Percentiles rank a stretch among this genome's conserved stretches.
These are phyloP conservation scores for Melanostoma scalare DNA, from an alignment of 2,888 invertebrate species.

Conservation along the genomic window DNA sequence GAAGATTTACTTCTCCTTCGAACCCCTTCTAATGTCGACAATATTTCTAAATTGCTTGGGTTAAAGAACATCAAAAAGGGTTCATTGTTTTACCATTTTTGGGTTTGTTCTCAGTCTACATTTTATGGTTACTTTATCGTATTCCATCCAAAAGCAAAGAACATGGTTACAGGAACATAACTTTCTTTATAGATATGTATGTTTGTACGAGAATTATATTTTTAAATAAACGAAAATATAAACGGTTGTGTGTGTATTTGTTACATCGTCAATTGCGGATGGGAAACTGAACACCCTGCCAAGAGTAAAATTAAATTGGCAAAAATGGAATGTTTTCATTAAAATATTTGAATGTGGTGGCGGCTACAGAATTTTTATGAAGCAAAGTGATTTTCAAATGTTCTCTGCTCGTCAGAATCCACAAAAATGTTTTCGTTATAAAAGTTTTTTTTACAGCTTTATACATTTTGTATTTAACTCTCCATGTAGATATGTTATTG, in stretches of 20 bases:
- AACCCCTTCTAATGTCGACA: constrained; percentile 15
- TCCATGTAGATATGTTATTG: neutral
- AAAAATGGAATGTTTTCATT: constrained; percentile 69
- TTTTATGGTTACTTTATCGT: constrained; percentile 58
- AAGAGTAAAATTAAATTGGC: constrained; percentile 60
- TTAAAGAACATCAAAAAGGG: constrained; percentile 48
- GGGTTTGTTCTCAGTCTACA: constrained; percentile 47
- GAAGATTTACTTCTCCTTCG: constrained; percentile 30
- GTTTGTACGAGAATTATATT: neutral
- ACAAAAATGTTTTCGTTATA: constrained; percentile 56
- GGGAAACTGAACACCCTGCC: constrained; percentile 20
- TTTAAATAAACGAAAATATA: constrained; percentile 25
- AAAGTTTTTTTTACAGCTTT: constrained; percentile 39
- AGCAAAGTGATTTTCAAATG: constrained; percentile 56
- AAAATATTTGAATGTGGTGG: constrained; percentile 66
- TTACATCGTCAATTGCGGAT: constrained; percentile 17
- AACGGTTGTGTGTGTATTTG: constrained; percentile 34
- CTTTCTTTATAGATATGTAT: neutral
- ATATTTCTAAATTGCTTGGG: constrained; percentile 54
- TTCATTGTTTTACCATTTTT: constrained; percentile 59
- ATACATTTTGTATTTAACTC: constrained; percentile 23
- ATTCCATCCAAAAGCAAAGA: constrained; percentile 38
- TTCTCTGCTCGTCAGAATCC: constrained; percentile 50
- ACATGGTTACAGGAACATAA: constrained; percentile 11
- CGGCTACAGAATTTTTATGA: constrained; percentile 63